Evolutionary conservation across 2,113 vertebrate species (phyloP), one percentile per base, ranked within the genome.

Genomic region (Forbesichthys agassizii): DNA sequence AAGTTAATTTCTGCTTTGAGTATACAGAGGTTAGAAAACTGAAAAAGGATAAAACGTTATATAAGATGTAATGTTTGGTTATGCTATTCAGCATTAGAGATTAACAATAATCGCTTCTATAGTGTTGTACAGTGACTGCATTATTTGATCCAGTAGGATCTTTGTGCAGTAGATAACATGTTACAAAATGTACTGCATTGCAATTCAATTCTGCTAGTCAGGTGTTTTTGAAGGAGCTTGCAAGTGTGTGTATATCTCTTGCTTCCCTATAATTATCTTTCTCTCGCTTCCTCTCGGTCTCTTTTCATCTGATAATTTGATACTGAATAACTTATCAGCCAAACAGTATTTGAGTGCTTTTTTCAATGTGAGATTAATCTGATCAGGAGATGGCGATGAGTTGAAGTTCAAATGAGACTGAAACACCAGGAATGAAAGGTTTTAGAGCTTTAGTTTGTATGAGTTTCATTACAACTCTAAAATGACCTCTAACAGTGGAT

Each of bases 231-330:
- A 47, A 79, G 71, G 60, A 77, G 66, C 11, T 64, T 53, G 61
- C 1, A 46, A 73, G 65, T 61, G 59, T 57, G 36, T 12, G 48
- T 61, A 33, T 62, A 49, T 73, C 73, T 77, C 77, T 82, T 77
- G 67, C 68, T 47, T 76, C 69, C 71, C 47, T 16, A 66, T 68
- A 73, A 85, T 87, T 79, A 83, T 70, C 71, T 51, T 3, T 69
- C 66, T 59, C 82, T 84, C 78, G 74, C 74, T 84, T 82, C 69
- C 62, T 68, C 76, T 89, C 81, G 75, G 33, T 88, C 79, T 73
- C 57, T 55, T 74, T 72, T 72, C 73, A 84, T 82, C 68, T 67
- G 54, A 71, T 71, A 61, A 79, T 87, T 85, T 84, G 78, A 53
- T 1, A 60, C 73, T 79, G 82, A 87, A 42, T 42, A 42, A 42